A percentile compares a stretch with the other conserved stretches of the same genome.
phyloP scores from a whole-genome alignment of 2,888 invertebrate species.

The Phengaris arion region DNA sequence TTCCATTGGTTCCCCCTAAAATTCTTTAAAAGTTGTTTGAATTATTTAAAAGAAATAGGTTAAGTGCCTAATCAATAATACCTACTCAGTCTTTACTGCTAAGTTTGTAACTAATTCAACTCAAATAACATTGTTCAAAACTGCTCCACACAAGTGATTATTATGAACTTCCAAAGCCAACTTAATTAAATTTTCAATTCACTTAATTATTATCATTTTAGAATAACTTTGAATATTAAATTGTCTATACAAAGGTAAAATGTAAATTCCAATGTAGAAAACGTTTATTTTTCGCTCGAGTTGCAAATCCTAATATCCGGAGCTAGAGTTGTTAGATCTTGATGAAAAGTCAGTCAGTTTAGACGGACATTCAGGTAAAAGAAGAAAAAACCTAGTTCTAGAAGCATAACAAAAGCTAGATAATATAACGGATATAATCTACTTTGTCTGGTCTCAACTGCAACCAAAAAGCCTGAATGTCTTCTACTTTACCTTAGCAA shows the following conservation, averaged over 20 bases:
- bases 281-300: not conserved
- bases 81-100: not conserved
- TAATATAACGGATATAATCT: not conserved
- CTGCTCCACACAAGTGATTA: not conserved
- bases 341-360: not conserved
- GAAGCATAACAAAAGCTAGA: not conserved
- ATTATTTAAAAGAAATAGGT: too few relatives aligned
- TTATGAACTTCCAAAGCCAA: not conserved
- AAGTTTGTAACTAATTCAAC: not conserved
- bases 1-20: too few relatives aligned
- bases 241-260: not conserved
- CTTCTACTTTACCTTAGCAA: not conserved
- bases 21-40: too few relatives aligned
- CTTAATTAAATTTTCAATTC: not conserved
- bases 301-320: conserved; percentile 4
- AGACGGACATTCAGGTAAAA: not conserved
- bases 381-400: not conserved
- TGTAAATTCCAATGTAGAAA: not conserved
- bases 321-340: not conserved
- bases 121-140: not conserved
- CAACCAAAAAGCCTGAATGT: not conserved
- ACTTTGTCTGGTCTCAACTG: not conserved
- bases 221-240: not conserved
- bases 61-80: too few relatives aligned
- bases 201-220: not conserved